phyloP scores from a whole-genome alignment of 1,140 invertebrate genomes.

The Trichogramma pretiosum region DNA sequence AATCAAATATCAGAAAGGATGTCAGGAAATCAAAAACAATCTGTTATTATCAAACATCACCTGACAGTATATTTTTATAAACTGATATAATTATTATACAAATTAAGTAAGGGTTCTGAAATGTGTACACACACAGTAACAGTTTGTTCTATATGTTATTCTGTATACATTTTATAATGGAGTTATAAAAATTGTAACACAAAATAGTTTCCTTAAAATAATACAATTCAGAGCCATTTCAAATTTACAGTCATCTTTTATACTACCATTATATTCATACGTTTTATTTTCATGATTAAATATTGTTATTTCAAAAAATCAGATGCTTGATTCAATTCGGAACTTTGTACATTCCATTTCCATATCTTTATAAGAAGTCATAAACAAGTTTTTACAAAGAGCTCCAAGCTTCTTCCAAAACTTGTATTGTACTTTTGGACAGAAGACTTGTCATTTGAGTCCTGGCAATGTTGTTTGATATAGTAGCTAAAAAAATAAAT shows the following conservation, averaged over 20 bases:
- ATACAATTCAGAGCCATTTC: conserved; percentile 42
- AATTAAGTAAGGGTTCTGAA: conserved; percentile 41
- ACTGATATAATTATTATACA: conserved; percentile 45
- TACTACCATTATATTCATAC: conserved; percentile 25
- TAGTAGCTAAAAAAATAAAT: no score
- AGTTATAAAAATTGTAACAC: conserved; percentile 46
- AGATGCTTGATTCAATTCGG: conserved; percentile 11
- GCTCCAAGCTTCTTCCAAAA: conserved; percentile 7
- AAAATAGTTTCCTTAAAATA: conserved; percentile 44
- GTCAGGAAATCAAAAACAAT: conserved; percentile 16
- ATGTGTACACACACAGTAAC: conserved; percentile 39
- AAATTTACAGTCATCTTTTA: conserved; percentile 38
- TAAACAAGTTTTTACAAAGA: conserved; percentile 9
- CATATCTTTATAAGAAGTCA: conserved; percentile 7
- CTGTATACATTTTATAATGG: conserved; percentile 39
- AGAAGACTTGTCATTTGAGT: conserved; percentile 30
- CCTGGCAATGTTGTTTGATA: conserved; percentile 36
- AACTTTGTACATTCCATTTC: conserved; percentile 8
- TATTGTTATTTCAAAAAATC: conserved; percentile 13
- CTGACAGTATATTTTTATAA: conserved; percentile 43
- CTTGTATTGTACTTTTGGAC: conserved; percentile 25
- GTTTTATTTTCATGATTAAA: conserved; percentile 18
- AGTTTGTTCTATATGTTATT: conserved; percentile 32
- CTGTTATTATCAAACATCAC: conserved; percentile 38
- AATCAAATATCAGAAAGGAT: conserved; percentile 7